Evolutionary conservation across 2,888 invertebrate genomes (phyloP).

Genomic region (Archaeoteleia sp.): DNA sequence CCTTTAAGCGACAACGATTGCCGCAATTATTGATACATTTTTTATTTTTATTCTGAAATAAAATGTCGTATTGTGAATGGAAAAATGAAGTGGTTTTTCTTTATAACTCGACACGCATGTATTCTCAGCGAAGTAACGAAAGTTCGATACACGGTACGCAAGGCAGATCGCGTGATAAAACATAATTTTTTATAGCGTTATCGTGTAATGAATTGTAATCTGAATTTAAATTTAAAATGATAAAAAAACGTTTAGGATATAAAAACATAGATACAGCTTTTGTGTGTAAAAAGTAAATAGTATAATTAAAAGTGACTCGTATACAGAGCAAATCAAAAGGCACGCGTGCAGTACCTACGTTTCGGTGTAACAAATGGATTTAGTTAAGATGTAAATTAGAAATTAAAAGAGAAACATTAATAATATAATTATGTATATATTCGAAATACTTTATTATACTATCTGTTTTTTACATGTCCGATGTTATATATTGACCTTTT

Average conservation of each 20-base stretch:
- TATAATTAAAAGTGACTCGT: background rate
- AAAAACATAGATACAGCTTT: background rate
- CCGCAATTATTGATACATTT: background rate
- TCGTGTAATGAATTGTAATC: background rate
- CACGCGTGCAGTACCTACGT: no score
- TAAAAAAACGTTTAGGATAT: background rate
- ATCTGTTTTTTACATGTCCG: no score
- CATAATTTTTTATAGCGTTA: background rate
- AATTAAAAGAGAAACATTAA: no score
- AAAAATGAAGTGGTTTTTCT: background rate
- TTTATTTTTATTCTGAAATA: slow-evolving; percentile 7
- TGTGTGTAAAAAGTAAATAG: background rate
- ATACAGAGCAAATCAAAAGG: background rate
- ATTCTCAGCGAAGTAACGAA: no score
- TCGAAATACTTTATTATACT: no score
- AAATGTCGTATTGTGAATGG: background rate
- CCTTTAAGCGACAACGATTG: background rate
- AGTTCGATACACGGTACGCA: background rate
- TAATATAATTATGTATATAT: no score
- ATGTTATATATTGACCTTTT: no score
- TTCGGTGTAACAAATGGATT: no score
- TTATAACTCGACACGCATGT: background rate
- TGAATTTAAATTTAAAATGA: background rate
- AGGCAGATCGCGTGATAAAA: background rate
- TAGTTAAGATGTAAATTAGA: no score